Percentiles rank a stretch among this genome's conserved stretches.
These are phyloP conservation scores for Meiosimyza decipiens DNA, from an alignment of 2,888 invertebrate species.

Conservation along the genomic window DNA sequence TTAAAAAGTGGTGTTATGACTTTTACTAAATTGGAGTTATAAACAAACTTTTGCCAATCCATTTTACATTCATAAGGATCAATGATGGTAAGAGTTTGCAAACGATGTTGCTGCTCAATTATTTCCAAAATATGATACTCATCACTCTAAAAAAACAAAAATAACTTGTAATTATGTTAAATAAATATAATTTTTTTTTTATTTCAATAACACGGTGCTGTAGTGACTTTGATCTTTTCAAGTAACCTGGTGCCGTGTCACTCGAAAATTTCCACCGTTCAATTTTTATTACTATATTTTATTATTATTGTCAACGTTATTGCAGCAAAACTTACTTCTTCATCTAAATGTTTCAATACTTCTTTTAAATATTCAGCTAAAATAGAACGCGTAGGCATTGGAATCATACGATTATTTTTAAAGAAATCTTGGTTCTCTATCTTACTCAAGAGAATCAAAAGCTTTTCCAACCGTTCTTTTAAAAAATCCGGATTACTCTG, in stretches of 20 bases:
- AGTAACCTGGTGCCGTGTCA: no score
- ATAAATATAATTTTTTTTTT: no score
- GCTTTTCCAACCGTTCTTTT: constrained; percentile 52
- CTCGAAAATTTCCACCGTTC: no score
- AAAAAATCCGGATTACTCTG: constrained; percentile 47
- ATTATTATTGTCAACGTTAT: background rate
- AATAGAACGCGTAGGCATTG: constrained; percentile 58
- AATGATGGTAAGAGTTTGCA: constrained; percentile 63
- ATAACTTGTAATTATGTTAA: no score
- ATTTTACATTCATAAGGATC: constrained; percentile 64
- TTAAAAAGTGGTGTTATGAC: constrained; percentile 59
- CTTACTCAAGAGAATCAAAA: constrained; percentile 54
- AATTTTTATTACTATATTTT: no score
- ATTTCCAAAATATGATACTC: constrained; percentile 60
- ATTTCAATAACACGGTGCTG: no score
- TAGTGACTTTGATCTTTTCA: no score
- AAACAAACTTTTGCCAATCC: constrained; percentile 66
- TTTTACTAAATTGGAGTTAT: constrained; percentile 60
- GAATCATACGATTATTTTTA: constrained; percentile 56
- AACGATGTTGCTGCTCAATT: constrained; percentile 62
- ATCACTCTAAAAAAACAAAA: constrained; percentile 50
- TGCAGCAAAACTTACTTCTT: constrained; percentile 50
- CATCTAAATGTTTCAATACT: constrained; percentile 58
- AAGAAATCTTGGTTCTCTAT: constrained; percentile 62
- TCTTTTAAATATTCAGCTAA: constrained; percentile 58